Evolutionary conservation across 1,140 invertebrate genomes (phyloP).

Genomic region (Panagrolaimus sp.): DNA sequence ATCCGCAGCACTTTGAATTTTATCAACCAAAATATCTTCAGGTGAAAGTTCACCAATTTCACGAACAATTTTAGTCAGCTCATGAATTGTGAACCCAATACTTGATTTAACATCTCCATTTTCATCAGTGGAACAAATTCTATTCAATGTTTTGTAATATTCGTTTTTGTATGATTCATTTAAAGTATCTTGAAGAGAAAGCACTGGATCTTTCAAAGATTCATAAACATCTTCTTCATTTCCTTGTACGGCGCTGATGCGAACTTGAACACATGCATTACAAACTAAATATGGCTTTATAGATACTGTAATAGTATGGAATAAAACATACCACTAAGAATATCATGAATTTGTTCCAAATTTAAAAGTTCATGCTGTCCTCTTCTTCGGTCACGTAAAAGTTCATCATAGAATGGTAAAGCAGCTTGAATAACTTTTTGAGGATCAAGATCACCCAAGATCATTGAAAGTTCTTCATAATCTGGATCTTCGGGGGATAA

Average conservation of each 20-base stretch:
- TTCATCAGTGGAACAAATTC: background rate
- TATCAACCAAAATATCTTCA: background rate
- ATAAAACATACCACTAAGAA: constrained; percentile 6
- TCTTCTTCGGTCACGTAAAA: background rate
- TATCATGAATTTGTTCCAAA: constrained; percentile 11
- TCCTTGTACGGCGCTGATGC: background rate
- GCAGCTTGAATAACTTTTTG: constrained; percentile 14
- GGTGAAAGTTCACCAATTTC: background rate
- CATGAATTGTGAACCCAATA: background rate
- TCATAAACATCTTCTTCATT: constrained; percentile 9
- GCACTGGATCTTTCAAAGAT: background rate
- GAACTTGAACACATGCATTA: constrained; percentile 1
- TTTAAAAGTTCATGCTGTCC: background rate
- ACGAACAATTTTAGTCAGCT: background rate
- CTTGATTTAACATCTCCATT: background rate
- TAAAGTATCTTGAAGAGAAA: background rate
- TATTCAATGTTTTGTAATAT: background rate
- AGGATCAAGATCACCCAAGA: background rate
- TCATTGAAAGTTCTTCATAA: background rate
- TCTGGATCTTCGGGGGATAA: background rate
- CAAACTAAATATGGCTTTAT: background rate
- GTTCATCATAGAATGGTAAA: constrained; percentile 3
- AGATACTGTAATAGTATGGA: too few species aligned
- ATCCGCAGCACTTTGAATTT: background rate
- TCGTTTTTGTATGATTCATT: background rate